Evolutionary conservation across 2,888 invertebrate species (phyloP).

Genomic region (Gryllus longicercus): DNA sequence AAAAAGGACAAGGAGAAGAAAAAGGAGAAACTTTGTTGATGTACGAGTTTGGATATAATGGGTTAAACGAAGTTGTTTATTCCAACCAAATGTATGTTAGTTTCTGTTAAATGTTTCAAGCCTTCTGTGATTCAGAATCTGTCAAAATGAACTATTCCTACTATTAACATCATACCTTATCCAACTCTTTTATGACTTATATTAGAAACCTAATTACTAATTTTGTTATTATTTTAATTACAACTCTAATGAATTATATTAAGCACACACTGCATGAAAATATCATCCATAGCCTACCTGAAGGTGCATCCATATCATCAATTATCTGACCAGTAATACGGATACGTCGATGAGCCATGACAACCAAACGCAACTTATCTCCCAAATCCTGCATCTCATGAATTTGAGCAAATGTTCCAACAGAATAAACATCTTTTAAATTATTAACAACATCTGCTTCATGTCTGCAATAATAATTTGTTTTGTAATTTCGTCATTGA

Average conservation of each 20-base stretch:
- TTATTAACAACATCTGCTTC: slow-evolving; percentile 80
- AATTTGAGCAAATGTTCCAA: slow-evolving; percentile 97
- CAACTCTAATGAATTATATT: not conserved
- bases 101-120: no score
- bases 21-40: no score
- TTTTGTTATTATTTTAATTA: no score
- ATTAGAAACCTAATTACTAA: no score
- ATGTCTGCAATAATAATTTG: slow-evolving; percentile 52
- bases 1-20: no score
- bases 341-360: slow-evolving; percentile 90
- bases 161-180: not conserved
- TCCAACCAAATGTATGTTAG: no score
- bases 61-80: no score
- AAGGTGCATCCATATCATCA: slow-evolving; percentile 63
- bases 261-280: not conserved
- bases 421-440: slow-evolving; percentile 78
- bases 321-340: slow-evolving; percentile 74
- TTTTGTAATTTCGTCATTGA: not conserved
- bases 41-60: no score
- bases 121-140: no score
- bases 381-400: slow-evolving; percentile 96
- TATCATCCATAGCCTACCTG: slow-evolving; percentile 48
- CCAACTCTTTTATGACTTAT: no score
- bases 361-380: slow-evolving; percentile 82
- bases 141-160: no score